Evolutionary conservation across 2,113 vertebrate species (phyloP).

Genomic region (Prochilodus magdalenae): DNA sequence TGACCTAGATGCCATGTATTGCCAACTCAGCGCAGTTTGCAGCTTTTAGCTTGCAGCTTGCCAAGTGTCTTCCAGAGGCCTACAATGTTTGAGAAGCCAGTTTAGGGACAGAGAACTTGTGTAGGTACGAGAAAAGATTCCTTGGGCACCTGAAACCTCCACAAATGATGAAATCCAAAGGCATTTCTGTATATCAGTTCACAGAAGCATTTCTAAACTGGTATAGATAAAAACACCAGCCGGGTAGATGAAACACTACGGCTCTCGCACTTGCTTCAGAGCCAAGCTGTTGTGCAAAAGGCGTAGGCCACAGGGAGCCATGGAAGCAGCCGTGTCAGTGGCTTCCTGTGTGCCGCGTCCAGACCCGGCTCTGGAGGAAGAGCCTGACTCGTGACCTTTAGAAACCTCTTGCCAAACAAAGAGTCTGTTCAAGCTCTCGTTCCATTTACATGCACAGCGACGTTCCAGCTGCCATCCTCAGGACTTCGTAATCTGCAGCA

Average conservation of each 20-base stretch:
- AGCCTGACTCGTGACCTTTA: slow-evolving; percentile 64
- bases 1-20: slow-evolving; percentile 59
- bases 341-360: slow-evolving; percentile 62
- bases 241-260: slow-evolving; percentile 41
- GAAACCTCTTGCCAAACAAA: slow-evolving; percentile 70
- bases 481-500: slow-evolving; percentile 56
- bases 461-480: slow-evolving; percentile 48
- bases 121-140: slow-evolving; percentile 19
- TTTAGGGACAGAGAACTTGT: not conserved
- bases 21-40: slow-evolving; percentile 30
- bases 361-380: slow-evolving; percentile 52
- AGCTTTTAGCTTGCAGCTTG: not conserved
- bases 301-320: slow-evolving; percentile 17
- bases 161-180: slow-evolving; percentile 50
- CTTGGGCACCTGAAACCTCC: slow-evolving; percentile 49
- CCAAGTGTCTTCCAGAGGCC: not conserved
- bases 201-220: slow-evolving; percentile 5
- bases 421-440: slow-evolving; percentile 66
- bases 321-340: slow-evolving; percentile 56
- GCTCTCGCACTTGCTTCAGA: slow-evolving; percentile 24
- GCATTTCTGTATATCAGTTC: not conserved
- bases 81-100: not conserved
- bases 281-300: slow-evolving; percentile 26
- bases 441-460: slow-evolving; percentile 73
- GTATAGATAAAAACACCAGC: slow-evolving; percentile 1